These are phyloP conservation scores for Drosophila koepferae DNA, from an alignment of 2,888 invertebrate genomes.

Conservation along the genomic window DNA sequence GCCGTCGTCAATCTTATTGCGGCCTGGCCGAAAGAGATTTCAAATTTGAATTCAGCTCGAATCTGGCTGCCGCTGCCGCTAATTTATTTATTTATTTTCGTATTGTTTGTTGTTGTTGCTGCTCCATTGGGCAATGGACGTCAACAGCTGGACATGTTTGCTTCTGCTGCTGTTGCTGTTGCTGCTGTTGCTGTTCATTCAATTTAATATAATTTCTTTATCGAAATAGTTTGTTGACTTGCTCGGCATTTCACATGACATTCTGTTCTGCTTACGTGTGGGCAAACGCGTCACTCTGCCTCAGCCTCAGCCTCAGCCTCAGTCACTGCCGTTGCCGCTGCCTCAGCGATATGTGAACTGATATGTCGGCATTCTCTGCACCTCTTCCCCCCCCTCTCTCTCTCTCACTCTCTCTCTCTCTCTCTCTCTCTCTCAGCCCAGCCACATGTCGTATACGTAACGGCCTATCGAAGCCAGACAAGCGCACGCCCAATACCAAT, in stretches of 20 bases:
- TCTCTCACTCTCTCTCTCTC: neutral
- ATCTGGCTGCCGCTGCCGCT: conserved; percentile 26
- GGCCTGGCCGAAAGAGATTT: conserved; percentile 30
- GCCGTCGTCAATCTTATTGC: conserved; percentile 73
- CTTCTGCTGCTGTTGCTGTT: conserved; percentile 2
- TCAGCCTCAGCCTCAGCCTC: neutral
- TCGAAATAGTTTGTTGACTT: conserved; percentile 68
- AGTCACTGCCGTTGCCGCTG: neutral
- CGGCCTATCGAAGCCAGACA: conserved; percentile 50
- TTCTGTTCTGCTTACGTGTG: conserved; percentile 38
- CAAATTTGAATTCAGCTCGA: conserved; percentile 48
- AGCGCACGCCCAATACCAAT: conserved; percentile 20
- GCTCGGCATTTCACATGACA: conserved; percentile 62
- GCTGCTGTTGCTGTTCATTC: conserved; percentile 28
- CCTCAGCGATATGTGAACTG: neutral
- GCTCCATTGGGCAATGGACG: conserved; percentile 59
- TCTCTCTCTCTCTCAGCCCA: too few relatives aligned
- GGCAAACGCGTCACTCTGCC: conserved; percentile 50
- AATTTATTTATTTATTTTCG: conserved; percentile 74
- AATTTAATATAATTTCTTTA: conserved; percentile 68
- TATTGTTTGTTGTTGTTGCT: conserved; percentile 48
- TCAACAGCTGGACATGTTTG: conserved; percentile 75
- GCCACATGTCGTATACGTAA: conserved; percentile 7
- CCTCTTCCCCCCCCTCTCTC: neutral
- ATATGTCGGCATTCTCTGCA: neutral